phyloP scores from a whole-genome alignment of 2,113 vertebrate species.

The Gallinago media region DNA sequence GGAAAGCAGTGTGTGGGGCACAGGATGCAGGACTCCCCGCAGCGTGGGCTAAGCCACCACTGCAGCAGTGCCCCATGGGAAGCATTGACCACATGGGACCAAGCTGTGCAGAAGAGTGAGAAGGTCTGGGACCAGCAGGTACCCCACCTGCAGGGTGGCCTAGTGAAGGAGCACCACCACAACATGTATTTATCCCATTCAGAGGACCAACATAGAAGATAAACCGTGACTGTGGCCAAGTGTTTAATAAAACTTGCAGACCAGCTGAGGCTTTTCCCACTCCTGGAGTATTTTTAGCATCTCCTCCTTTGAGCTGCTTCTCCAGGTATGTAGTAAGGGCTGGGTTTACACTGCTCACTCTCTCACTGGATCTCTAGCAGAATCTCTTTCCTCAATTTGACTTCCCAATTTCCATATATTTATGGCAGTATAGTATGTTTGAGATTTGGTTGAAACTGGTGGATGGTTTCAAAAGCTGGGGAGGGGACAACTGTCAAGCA shows the following conservation, averaged over 20 bases:
- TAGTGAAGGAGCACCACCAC: neutral
- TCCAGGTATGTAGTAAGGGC: neutral
- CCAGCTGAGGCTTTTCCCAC: neutral
- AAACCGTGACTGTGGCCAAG: neutral
- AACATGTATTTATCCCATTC: neutral
- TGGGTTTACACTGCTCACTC: neutral
- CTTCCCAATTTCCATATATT: neutral
- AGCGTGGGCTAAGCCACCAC: accelerated
- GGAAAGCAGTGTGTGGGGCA: neutral
- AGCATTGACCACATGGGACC: neutral
- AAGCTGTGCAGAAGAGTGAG: accelerated
- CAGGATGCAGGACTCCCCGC: neutral
- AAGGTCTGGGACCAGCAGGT: neutral
- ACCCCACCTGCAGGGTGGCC: neutral
- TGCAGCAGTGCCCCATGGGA: neutral
- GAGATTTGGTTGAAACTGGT: neutral
- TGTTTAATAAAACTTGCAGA: neutral
- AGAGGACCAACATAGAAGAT: neutral
- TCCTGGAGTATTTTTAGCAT: neutral
- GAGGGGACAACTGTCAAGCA: neutral
- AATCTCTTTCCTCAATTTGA: neutral
- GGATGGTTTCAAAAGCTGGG: neutral
- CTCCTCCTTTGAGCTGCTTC: neutral
- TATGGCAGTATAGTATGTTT: neutral
- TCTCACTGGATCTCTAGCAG: neutral